Conservation (phyloP, 2,888 invertebrate species). For the Stenurella melanura region DNA sequence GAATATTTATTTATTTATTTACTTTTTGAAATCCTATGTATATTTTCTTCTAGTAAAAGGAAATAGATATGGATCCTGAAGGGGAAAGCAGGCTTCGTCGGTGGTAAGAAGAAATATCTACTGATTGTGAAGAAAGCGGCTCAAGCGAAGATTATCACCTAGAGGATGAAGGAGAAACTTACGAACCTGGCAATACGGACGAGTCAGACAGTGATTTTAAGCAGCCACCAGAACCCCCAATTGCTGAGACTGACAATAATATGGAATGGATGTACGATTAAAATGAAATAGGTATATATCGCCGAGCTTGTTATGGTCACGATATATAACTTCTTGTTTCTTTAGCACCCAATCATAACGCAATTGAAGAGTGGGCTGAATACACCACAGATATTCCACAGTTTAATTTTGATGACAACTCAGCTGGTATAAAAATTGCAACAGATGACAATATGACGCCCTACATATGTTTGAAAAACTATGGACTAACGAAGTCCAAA, state of each 20-base stretch:
- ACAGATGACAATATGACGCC: background rate
- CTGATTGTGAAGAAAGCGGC: background rate
- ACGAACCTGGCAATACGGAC: no score
- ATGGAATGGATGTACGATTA: no score
- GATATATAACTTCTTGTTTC: background rate
- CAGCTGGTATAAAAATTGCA: background rate
- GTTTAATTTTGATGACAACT: background rate
- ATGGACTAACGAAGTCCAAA: background rate
- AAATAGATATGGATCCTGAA: constrained; percentile 2
- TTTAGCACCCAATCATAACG: background rate
- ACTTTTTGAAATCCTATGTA: no score
- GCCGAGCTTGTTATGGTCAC: background rate
- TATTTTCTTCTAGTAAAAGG: no score
- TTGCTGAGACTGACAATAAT: background rate
- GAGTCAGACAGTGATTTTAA: background rate
- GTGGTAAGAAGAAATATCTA: background rate
- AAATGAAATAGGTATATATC: background rate
- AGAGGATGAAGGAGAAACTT: background rate
- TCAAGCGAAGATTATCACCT: background rate
- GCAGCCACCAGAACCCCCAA: background rate
- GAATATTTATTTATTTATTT: no score
- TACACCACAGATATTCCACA: background rate
- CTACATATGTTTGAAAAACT: no score
- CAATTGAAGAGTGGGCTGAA: background rate
- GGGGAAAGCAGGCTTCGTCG: background rate